Base-by-base conservation (phyloP, 2,888 invertebrate genomes). In the Ichneumoninae sp. region DNA sequence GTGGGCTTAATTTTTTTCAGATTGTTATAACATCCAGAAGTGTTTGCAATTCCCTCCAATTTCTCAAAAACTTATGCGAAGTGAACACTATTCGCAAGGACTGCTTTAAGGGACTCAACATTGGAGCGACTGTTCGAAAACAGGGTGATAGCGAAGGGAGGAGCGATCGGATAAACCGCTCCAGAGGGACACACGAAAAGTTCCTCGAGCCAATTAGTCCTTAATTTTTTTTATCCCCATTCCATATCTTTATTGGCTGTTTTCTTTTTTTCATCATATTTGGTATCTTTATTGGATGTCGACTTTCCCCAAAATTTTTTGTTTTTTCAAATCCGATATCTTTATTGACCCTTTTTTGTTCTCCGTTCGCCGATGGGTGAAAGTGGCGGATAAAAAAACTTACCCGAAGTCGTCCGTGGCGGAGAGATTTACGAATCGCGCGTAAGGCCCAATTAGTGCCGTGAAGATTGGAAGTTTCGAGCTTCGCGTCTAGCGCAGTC, bases 381-480 rank as follows among this genome's bases (percentile, higher is more conserved):
- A 75, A 62, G 75, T 50, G 19, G 22, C 44, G 30, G 4, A 30
- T 5, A 30, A 30, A 71, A 74, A 83, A 26, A 75, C 36, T 0
- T 75, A 54, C 40, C 57, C 16, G 13, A 3, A 26, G 26, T 26
- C 26, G 3, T 26, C 3, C 26, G 3, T 3, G 26, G 26, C 26
- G 26, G 19, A 33, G 60, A 78, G 78, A 79, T 84, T 82, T 82
- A 76, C 74, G 78, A 84, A 84, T 82, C 16, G 30, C 30, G 47
- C 44, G 69, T 78, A 52, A 62, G 47, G 69, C 69, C 74, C 75
- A 82, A 84, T 82, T 82, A 82, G 79, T 65, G 75, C 44, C 0
- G 40, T 47, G 33, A 65, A 74, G 65, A 81, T 78, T 78, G 50
- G 54, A 71, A 66, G 54, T 50, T 70, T 69, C n/a, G 74, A 40